Evolutionary conservation across 2,797 vertebrate genomes (phyloP).

Genomic region (Pelobates cultripes): DNA sequence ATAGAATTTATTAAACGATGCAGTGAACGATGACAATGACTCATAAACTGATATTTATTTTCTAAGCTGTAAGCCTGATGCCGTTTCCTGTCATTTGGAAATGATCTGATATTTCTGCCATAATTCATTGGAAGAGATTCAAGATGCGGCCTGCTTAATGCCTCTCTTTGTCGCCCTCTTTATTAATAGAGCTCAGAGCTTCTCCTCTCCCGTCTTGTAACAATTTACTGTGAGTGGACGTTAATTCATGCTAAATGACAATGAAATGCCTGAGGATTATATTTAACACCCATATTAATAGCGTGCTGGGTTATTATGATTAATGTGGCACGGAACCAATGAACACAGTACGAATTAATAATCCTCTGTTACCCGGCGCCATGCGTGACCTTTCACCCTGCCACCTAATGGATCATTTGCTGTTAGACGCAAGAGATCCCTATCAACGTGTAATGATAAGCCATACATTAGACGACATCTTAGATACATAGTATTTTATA

Average conservation of each 20-base stretch:
- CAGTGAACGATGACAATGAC: not conserved
- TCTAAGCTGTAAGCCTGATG: not conserved
- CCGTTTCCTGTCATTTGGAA: not conserved
- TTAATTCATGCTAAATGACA: slow-evolving; percentile 69
- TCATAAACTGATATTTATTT: not conserved
- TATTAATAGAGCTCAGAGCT: slow-evolving; percentile 2
- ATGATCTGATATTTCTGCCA: not conserved
- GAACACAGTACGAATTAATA: slow-evolving; percentile 14
- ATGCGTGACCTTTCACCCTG: slow-evolving; percentile 2
- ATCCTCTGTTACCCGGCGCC: slow-evolving; percentile 2
- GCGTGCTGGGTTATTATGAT: slow-evolving; percentile 61
- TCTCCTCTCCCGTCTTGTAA: slow-evolving; percentile 57
- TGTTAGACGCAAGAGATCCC: not conserved
- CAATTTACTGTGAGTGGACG: slow-evolving; percentile 62
- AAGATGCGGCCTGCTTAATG: not conserved
- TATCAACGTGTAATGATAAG: slow-evolving; percentile 70
- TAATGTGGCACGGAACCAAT: slow-evolving; percentile 54
- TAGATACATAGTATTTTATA: not conserved
- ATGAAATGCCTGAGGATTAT: slow-evolving; percentile 64
- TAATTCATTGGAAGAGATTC: not conserved
- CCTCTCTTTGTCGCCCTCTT: slow-evolving; percentile 8
- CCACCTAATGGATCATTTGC: slow-evolving; percentile 15
- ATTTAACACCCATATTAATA: slow-evolving; percentile 60
- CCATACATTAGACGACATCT: slow-evolving; percentile 8
- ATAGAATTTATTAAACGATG: no score